These are phyloP conservation scores for Spinibarbus caldwelli DNA, from an alignment of 2,797 vertebrate species.

Conservation along the genomic window DNA sequence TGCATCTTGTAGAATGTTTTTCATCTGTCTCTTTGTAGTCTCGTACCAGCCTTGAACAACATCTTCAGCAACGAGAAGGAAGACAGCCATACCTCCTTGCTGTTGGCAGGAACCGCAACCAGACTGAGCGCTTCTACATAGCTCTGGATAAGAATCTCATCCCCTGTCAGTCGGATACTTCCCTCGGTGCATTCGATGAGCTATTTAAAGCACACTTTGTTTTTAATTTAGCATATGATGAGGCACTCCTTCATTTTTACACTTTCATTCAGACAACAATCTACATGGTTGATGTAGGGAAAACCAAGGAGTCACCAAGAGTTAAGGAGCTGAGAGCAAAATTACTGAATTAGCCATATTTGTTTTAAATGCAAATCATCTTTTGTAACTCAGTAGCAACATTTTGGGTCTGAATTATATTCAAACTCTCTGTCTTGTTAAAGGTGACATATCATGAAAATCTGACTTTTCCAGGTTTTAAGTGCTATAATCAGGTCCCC, in stretches of 20 bases:
- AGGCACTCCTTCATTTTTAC: conserved; percentile 4
- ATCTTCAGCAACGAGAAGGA: background rate
- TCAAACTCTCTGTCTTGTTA: background rate
- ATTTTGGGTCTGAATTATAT: background rate
- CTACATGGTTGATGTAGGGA: conserved; percentile 21
- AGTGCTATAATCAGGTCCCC: too few relatives aligned
- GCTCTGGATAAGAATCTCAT: conserved; percentile 12
- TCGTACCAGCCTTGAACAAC: background rate
- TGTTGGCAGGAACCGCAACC: background rate
- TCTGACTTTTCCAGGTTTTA: too few relatives aligned
- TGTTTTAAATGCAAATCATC: conserved; percentile 3
- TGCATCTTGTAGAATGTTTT: background rate
- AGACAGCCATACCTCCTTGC: conserved; percentile 14
- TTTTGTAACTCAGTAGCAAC: background rate
- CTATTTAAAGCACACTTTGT: conserved; percentile 28
- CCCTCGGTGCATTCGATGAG: background rate
- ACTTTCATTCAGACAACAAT: conserved; percentile 40
- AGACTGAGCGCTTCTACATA: conserved; percentile 14
- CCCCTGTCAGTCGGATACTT: background rate
- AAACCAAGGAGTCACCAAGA: conserved; percentile 29
- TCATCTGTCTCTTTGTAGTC: background rate
- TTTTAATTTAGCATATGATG: conserved; percentile 25
- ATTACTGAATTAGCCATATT: conserved; percentile 9
- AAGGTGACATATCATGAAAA: too few relatives aligned
- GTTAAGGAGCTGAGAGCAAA: conserved; percentile 19